phyloP scores from a whole-genome alignment of 2,797 vertebrate genomes.

The Sibirionetta formosa region DNA sequence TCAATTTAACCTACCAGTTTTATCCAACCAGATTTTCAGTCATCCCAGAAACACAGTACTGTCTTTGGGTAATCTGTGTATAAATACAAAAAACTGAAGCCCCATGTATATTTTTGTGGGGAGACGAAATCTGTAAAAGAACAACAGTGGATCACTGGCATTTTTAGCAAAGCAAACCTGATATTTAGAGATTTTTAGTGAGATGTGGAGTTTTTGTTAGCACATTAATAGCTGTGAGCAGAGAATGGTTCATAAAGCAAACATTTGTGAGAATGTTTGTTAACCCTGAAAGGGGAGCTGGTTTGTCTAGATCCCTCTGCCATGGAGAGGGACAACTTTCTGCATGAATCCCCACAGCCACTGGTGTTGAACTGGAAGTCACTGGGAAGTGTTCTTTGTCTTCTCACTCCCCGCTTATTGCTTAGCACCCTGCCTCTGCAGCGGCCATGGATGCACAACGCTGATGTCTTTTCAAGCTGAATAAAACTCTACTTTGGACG shows the following conservation, averaged over 20 bases:
- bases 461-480: background rate
- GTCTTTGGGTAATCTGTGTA: background rate
- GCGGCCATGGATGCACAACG: background rate
- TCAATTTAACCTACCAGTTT: too few species aligned
- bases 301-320: background rate
- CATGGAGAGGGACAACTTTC: background rate
- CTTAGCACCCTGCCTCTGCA: background rate
- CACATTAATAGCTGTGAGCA: background rate
- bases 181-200: background rate
- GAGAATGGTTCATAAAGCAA: background rate
- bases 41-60: background rate
- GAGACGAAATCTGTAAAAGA: background rate
- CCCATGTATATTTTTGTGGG: fast-evolving
- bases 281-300: background rate
- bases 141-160: background rate
- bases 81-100: background rate
- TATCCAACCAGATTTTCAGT: background rate
- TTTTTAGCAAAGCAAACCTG: background rate
- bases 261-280: background rate
- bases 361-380: background rate
- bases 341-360: background rate
- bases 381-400: background rate
- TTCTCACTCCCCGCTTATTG: background rate
- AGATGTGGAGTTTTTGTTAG: background rate
- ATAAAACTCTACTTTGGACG: background rate